Base-by-base conservation (phyloP, 2,888 invertebrate genomes). In the Melikaiella ostensackeni region DNA sequence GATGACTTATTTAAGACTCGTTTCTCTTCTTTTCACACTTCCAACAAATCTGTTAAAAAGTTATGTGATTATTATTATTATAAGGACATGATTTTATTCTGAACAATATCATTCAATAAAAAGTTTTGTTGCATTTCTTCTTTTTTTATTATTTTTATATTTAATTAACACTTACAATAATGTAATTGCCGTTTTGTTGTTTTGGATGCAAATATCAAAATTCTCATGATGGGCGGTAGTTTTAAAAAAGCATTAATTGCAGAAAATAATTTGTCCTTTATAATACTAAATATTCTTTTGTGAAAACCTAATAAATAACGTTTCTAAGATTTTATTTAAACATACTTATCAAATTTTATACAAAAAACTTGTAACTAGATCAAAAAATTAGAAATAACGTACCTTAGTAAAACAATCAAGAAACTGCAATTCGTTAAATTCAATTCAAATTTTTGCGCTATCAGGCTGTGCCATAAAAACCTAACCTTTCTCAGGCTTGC, bases 1-100 rank as follows among this genome's bases (percentile, higher is more conserved):
- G 83, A 66, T 83, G 83, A 84, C 82, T 84, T 83, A 84, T 84
- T 85, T 83, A 82, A 83, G 79, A 80, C 57, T 35, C 21, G 57
- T 9, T 70, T 73, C n/a, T 76, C 2, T 8, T 57, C 66, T 75
- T 76, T 76, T 78, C 42, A 24, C 16, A 21, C 24, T 19, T 46
- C 24, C 42, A 27, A 5, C 19, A 24, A 38, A 21, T 64, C 24
- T 57, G 13, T 24, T 13, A 57, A 24, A 57, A 24, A 57, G 3
- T 57, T 24, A 57, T 57, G 57, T 24, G 24, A 57, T 57, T 57
- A 57, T 57, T 57, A 21, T 21, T 55, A 57, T 57, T 57, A 57
- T 57, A 57, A 57, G 24, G 24, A 57, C 13, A 57, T 57, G 24
- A 11, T 57, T 57, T 24, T 57, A 57, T 24, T 57, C 24, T 57